phyloP scores from a whole-genome alignment of 1,140 invertebrate genomes.

The Drosophila burlai region DNA sequence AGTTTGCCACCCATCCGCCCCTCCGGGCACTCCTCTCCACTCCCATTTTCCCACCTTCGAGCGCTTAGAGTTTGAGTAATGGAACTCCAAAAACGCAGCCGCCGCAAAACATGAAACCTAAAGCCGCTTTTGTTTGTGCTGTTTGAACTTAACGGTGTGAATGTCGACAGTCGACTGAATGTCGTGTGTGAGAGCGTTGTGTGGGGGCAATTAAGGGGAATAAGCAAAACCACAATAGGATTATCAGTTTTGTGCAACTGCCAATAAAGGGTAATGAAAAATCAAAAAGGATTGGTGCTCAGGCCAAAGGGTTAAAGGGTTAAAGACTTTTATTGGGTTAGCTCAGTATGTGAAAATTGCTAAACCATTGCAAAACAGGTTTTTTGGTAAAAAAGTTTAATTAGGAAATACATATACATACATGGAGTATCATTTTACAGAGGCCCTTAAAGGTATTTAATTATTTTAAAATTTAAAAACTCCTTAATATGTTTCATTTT shows the following conservation, averaged over 20 bases:
- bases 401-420: neutral
- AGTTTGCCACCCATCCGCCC: constrained; percentile 30
- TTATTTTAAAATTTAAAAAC: neutral
- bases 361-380: too few relatives aligned
- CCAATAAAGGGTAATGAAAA: constrained; percentile 60
- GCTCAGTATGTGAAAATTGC: neutral
- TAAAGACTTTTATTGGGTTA: neutral
- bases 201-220: constrained; percentile 65
- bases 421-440: too few relatives aligned
- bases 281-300: constrained; percentile 46
- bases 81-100: constrained; percentile 79
- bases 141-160: constrained; percentile 18
- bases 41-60: constrained; percentile 7
- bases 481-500: neutral
- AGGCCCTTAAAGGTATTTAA: neutral
- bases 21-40: neutral
- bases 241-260: constrained; percentile 67
- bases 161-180: constrained; percentile 2
- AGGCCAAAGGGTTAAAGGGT: neutral
- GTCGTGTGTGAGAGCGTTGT: constrained; percentile 28
- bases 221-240: constrained; percentile 75
- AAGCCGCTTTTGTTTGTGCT: constrained; percentile 75
- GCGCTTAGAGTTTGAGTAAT: constrained; percentile 73
- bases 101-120: constrained; percentile 76
- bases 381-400: neutral